Percentiles rank a stretch among this genome's conserved stretches.
Evolutionary conservation across 2,113 vertebrate species (phyloP).

Genomic region (Anoplopoma fimbria): DNA sequence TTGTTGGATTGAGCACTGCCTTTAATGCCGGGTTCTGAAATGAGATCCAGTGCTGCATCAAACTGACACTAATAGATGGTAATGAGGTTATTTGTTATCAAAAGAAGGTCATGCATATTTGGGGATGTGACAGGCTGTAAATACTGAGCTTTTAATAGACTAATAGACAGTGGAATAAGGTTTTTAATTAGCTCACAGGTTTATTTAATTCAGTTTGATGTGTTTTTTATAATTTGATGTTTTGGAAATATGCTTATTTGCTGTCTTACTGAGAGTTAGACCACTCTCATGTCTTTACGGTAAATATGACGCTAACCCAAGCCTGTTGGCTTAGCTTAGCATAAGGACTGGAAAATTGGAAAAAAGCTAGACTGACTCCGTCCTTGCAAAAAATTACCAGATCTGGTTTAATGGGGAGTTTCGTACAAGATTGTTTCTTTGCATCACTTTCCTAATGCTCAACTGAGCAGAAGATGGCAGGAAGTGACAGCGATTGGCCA

Average conservation of each 20-base stretch:
- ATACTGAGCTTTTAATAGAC: not conserved
- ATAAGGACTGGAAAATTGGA: too few relatives aligned
- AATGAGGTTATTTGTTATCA: conserved; percentile 39
- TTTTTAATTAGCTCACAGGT: not conserved
- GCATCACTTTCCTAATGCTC: not conserved
- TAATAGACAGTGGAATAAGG: not conserved
- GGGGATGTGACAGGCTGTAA: conserved; percentile 16
- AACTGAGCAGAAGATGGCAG: not conserved
- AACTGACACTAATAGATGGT: conserved; percentile 45
- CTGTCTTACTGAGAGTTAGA: not conserved
- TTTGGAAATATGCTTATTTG: not conserved
- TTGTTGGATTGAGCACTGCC: conserved; percentile 41
- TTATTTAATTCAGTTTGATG: not conserved
- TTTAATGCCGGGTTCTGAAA: conserved; percentile 45
- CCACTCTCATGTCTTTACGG: not conserved
- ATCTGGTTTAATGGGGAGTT: too few relatives aligned
- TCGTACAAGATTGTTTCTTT: not conserved
- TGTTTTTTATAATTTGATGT: not conserved
- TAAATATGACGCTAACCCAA: not conserved
- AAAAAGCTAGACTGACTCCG: not conserved
- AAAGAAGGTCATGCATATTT: conserved; percentile 28
- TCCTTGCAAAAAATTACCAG: too few relatives aligned
- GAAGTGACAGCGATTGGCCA: not conserved
- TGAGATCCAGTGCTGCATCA: conserved; percentile 27
- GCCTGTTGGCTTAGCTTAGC: too few relatives aligned